Base-by-base conservation (phyloP, 2,888 invertebrate species). In the Coecobrya sp. region DNA sequence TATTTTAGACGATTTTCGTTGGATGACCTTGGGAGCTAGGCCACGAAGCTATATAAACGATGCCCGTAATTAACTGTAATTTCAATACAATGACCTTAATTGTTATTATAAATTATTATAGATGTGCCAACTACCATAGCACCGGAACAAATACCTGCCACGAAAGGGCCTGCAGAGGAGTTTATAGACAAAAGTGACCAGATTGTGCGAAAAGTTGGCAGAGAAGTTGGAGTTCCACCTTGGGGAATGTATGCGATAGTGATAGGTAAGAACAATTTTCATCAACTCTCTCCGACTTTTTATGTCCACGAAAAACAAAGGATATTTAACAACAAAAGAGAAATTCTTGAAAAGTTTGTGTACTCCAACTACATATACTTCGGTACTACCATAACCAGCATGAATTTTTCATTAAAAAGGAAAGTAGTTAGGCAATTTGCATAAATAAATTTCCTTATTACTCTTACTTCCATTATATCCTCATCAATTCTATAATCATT, bases 161-260 rank as follows among this genome's bases (percentile, higher is more conserved):
- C 92, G 11, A 93, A 93, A 59, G 88, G 93, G 52, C 52, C 93
- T 22, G 90, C 93, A 45, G 96, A 96, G 93, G 96, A 95, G 73
- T 95, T 95, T 73, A 91, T 96, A 92, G 96, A 97, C 94, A 96
- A 96, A 73, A 96, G 97, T 90, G 96, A 96, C 94, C 97, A 97
- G 94, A 96, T 97, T 92, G 96, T 97, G 27, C 96, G 97, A 36
- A 97, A 97, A 45, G 95, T 97, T 55, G 97, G 97, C 45, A 96
- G 97, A 93, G 97, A 97, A 95, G 97, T 97, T 95, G 98, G 98
- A 94, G 97, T 98, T 95, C 98, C 98, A 94, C 97, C 97, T 95
- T 98, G 98, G 98, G 98, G 97, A 93, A 96, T 98, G 92, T 98
- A 98, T 91, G 97, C 98, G 95, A 98, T 98, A 95, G 97, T 98